Evolutionary conservation across 2,797 vertebrate species (phyloP).

Genomic region (Dendrocincla tyrannina): DNA sequence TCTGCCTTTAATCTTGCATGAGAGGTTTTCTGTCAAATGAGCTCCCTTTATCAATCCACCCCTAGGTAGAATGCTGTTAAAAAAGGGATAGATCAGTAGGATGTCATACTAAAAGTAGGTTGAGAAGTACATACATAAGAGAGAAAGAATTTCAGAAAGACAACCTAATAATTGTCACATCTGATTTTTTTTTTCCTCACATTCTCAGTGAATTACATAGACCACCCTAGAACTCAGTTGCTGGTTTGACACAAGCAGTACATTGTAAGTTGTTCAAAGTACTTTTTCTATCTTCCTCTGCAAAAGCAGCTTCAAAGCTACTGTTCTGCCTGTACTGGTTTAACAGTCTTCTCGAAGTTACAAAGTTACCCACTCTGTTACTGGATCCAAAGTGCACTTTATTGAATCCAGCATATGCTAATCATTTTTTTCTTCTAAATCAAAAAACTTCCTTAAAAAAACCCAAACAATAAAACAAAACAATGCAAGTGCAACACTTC

Average conservation of each 20-base stretch:
- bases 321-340: neutral
- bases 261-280: neutral
- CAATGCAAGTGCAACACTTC: neutral
- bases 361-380: neutral
- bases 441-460: neutral
- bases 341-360: neutral
- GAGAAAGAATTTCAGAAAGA: neutral
- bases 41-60: neutral
- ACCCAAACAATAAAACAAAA: neutral
- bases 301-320: neutral
- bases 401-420: neutral
- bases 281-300: neutral
- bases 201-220: neutral
- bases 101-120: neutral
- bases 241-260: neutral
- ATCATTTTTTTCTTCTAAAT: neutral
- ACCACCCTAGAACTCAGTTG: neutral
- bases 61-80: neutral
- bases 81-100: neutral
- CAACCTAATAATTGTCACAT: neutral
- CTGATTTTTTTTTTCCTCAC: neutral
- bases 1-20: neutral
- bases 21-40: neutral
- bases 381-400: neutral
- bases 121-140: neutral